Conservation (phyloP, 1,140 invertebrate genomes). For the Helicoverpa zea region DNA sequence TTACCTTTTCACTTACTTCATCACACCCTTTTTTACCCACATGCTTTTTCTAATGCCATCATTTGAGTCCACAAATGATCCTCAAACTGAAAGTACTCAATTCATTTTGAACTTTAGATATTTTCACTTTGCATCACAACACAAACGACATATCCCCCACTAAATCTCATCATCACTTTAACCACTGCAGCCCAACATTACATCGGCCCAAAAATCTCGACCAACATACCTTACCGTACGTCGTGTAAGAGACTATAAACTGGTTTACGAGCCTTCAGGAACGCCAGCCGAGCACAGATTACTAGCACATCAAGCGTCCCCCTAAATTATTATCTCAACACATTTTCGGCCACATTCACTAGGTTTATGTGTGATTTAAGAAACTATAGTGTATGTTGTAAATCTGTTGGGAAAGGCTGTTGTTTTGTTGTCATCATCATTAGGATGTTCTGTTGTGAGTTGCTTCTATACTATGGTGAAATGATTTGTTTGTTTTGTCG, state of each 20-base stretch:
- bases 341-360: conserved; percentile 47
- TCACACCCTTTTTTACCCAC: too few species aligned
- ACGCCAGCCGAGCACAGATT: conserved; percentile 40
- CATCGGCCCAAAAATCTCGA: conserved; percentile 38
- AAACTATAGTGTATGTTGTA: conserved; percentile 26
- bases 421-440: conserved; percentile 9
- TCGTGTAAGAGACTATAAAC: conserved; percentile 38
- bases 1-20: too few species aligned
- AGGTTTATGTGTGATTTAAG: conserved; percentile 46
- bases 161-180: neutral
- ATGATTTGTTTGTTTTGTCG: too few species aligned
- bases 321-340: conserved; percentile 48
- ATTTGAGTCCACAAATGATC: too few species aligned
- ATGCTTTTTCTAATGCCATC: too few species aligned
- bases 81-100: too few species aligned
- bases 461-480: too few species aligned
- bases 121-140: too few species aligned
- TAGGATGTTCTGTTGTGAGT: neutral
- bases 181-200: conserved; percentile 4
- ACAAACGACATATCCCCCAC: neutral
- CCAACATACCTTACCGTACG: conserved; percentile 2
- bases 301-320: conserved; percentile 44
- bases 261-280: conserved; percentile 32
- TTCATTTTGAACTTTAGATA: too few species aligned
- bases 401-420: neutral